phyloP scores from a whole-genome alignment of 64 coral and sea anemone species.

The Montipora efflorescens region DNA sequence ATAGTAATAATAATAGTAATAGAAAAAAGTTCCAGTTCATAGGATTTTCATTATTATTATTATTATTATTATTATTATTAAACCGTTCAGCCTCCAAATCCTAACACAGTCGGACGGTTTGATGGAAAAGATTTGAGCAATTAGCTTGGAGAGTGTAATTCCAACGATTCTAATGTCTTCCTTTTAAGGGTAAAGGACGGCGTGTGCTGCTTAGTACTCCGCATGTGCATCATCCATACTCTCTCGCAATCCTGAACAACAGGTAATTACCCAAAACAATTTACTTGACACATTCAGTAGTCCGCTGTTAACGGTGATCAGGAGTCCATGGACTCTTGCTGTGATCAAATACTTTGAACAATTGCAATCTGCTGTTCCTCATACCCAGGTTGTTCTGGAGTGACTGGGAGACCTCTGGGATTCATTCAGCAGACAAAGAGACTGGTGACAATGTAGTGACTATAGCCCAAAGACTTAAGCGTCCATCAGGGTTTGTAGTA shows the following conservation, averaged over 20 bases:
- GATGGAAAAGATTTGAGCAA: too few relatives aligned
- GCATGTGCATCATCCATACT: constrained; percentile 50
- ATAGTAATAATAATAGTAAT: too few relatives aligned
- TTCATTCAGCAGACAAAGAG: constrained; percentile 77
- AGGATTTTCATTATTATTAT: too few relatives aligned
- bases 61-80: too few relatives aligned
- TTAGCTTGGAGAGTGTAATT: not conserved
- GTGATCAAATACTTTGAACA: not conserved
- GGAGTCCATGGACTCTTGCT: too few relatives aligned
- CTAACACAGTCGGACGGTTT: too few relatives aligned
- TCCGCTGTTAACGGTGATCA: too few relatives aligned
- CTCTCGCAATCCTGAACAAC: constrained; percentile 64
- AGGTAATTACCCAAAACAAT: not conserved
- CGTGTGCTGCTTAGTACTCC: constrained; percentile 30
- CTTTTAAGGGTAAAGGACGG: constrained; percentile 39
- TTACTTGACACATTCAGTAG: not conserved
- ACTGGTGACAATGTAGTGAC: constrained; percentile 54
- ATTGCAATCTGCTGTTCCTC: not conserved
- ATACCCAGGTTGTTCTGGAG: constrained; percentile 79
- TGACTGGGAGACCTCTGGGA: constrained; percentile 75
- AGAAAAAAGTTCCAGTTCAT: too few relatives aligned
- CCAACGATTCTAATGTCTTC: not conserved
- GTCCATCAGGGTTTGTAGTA: constrained; percentile 65
- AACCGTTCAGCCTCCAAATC: too few relatives aligned
- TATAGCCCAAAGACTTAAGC: constrained; percentile 49